phyloP scores from a whole-genome alignment of 2,797 vertebrate genomes.

The Tenualosa ilisha region DNA sequence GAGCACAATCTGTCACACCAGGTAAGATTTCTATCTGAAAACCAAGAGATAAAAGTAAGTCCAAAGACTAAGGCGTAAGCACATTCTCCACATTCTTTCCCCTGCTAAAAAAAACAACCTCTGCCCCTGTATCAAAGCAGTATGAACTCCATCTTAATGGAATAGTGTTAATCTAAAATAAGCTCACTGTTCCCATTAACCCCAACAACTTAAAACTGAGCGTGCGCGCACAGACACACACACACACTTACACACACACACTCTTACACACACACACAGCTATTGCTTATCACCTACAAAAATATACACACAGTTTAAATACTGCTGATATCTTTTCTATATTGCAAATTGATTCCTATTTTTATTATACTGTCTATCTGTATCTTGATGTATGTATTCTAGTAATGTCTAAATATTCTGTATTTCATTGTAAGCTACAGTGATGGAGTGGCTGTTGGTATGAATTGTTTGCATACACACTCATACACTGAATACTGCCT shows the following conservation, averaged over 20 bases:
- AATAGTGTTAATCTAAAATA: conserved; percentile 14
- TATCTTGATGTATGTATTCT: no score
- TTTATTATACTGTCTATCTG: no score
- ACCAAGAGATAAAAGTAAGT: neutral
- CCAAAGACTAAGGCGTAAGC: neutral
- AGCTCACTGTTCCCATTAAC: conserved; percentile 10
- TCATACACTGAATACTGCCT: neutral
- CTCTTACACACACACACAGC: neutral
- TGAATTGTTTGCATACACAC: neutral
- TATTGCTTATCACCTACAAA: neutral
- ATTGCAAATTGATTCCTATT: neutral
- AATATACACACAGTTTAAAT: neutral
- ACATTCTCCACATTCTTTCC: neutral
- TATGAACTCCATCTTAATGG: conserved; percentile 15
- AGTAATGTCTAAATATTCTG: neutral
- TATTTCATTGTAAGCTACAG: neutral
- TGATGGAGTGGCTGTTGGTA: neutral
- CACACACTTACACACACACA: neutral
- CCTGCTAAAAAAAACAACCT: neutral
- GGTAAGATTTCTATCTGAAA: conserved; percentile 15
- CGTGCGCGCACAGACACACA: neutral
- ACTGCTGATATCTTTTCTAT: neutral
- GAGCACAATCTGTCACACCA: neutral
- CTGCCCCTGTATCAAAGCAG: neutral
- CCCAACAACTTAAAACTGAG: neutral